Percentiles rank a stretch among this genome's conserved stretches.
Conservation (phyloP, 2,113 vertebrate genomes). For the Anseranas semipalmata region DNA sequence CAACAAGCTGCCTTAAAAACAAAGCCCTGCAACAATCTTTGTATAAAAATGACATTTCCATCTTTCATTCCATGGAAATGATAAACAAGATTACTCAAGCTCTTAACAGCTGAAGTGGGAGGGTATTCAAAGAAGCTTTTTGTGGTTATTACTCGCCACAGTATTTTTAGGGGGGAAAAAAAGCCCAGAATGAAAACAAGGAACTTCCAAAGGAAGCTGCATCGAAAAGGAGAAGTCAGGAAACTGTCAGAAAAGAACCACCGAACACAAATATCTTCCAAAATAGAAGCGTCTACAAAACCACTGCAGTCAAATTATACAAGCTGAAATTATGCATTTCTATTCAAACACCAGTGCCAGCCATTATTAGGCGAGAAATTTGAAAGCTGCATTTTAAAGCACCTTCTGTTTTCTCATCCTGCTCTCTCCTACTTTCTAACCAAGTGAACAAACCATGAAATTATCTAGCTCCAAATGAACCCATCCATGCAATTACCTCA, state of each 20-base stretch:
- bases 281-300: neutral
- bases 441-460: conserved; percentile 64
- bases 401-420: conserved; percentile 23
- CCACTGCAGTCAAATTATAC: neutral
- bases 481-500: conserved; percentile 54
- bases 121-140: neutral
- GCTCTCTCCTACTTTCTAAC: neutral
- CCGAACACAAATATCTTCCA: neutral
- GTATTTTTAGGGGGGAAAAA: neutral
- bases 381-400: neutral
- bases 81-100: neutral
- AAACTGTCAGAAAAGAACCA: neutral
- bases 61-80: neutral
- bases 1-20: neutral
- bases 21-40: neutral
- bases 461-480: conserved; percentile 58
- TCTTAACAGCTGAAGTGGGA: neutral
- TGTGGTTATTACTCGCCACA: neutral
- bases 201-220: neutral
- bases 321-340: neutral
- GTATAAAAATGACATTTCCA: neutral
- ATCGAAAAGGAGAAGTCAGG: neutral
- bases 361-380: neutral
- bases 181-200: neutral
- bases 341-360: neutral